Evolutionary conservation across 53 echinoderm and acorn worm species (phyloP), one percentile per base, ranked within the genome.

Genomic region (Stichopus horrens): DNA sequence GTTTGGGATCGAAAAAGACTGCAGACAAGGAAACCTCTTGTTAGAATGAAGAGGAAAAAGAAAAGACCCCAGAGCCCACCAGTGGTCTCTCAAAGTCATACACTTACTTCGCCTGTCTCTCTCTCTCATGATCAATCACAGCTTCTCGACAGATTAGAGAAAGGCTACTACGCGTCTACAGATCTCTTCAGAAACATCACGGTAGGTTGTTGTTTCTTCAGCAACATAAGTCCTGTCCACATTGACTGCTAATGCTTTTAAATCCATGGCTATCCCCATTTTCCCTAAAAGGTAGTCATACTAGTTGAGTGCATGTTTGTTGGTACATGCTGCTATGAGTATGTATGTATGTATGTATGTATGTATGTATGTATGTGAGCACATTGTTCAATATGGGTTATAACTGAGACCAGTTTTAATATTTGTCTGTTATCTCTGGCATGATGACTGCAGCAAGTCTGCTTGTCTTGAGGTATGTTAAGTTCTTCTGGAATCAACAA

Each of bases 181-280:
- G 95, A 95, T 55, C 91, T 96, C 82, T 95, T 96, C 92, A 91
- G 95, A 83, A 95, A 96, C 73, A 91, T 96, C 63, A 95, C 92
- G 77, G 96, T 96, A 92, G 83, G 92, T 89, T 19, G 68, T 14
- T 67, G 68, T 67, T 14, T 67, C 13, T 11, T 67, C n/a, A 14
- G 68, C 68, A 67, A 14, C 1, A 67, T 14, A 67, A 67, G 68
- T 14, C 68, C 11, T 67, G 11, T 67, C 68, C 11, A n/a, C n/a
- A n/a, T 1, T 4, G 3, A 67, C 13, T 67, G 68, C n/a, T 67
- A 14, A 11, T 67, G 68, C 13, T 11, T 67, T 1, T 3, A 11
- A 67, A 4, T 67, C 68, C 37, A 37, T 37, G 0, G 0, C 37
- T 37, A 37, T 37, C 37, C 0, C 37, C 37, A 37, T 37, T 37